Conservation (phyloP, 2,888 invertebrate genomes). For the Drosophila meridionalis region DNA sequence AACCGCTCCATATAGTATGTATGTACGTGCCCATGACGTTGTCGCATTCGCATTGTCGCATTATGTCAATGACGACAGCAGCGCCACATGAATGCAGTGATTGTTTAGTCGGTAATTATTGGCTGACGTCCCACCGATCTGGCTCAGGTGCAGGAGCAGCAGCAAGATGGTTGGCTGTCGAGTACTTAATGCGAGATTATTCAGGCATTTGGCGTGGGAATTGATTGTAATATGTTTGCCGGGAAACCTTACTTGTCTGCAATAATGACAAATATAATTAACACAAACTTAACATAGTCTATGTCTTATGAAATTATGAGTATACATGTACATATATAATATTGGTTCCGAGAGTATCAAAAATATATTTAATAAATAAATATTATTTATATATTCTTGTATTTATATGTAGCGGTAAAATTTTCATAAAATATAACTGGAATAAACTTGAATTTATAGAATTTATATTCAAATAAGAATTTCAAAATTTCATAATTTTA, state of each 20-base stretch:
- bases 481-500: neutral
- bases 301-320: neutral
- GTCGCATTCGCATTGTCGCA: slow-evolving; percentile 63
- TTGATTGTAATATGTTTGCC: slow-evolving; percentile 21
- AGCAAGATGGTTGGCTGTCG: neutral
- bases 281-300: neutral
- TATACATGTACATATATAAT: no score
- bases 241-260: neutral
- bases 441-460: no score
- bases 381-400: no score
- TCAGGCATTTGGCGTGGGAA: slow-evolving; percentile 40
- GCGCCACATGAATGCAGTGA: slow-evolving; percentile 61
- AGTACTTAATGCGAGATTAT: slow-evolving; percentile 18
- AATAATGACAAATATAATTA: neutral
- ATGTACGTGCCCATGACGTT: slow-evolving; percentile 47
- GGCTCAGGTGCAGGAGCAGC: slow-evolving; percentile 14
- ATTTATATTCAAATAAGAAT: neutral
- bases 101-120: slow-evolving; percentile 64
- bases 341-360: neutral
- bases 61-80: slow-evolving; percentile 78
- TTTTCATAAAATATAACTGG: no score
- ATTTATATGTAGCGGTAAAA: no score
- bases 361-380: no score
- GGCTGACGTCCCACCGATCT: slow-evolving; percentile 21
- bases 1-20: slow-evolving; percentile 15